phyloP scores from a whole-genome alignment of 1,140 invertebrate species.

The Monochamus saltuarius region DNA sequence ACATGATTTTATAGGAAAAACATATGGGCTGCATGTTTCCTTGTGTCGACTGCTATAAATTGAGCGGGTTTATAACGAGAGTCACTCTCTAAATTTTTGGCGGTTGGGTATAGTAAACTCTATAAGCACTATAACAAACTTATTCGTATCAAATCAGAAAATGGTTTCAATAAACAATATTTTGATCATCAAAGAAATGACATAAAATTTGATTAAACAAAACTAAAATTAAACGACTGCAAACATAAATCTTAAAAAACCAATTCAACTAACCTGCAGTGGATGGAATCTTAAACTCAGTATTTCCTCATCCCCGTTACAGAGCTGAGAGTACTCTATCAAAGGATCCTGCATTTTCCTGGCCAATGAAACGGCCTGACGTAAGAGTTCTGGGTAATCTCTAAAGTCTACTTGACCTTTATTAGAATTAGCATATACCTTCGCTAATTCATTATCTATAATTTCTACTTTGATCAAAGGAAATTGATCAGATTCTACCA shows the following conservation, averaged over 20 bases:
- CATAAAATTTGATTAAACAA: neutral
- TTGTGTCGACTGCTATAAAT: too few relatives aligned
- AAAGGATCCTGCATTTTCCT: slow-evolving; percentile 93
- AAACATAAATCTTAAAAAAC: too few relatives aligned
- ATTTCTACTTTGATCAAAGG: slow-evolving; percentile 87
- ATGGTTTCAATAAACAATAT: too few relatives aligned
- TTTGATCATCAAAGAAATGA: too few relatives aligned
- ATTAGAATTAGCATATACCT: slow-evolving; percentile 88
- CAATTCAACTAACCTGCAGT: slow-evolving; percentile 61
- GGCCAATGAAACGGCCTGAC: slow-evolving; percentile 91
- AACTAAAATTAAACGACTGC: too few relatives aligned
- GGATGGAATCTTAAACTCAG: slow-evolving; percentile 90
- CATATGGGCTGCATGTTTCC: too few relatives aligned
- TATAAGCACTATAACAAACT: too few relatives aligned
- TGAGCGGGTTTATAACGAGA: too few relatives aligned
- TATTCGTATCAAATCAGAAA: too few relatives aligned
- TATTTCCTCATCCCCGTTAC: slow-evolving; percentile 94
- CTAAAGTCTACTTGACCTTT: slow-evolving; percentile 84
- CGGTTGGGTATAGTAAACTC: too few relatives aligned
- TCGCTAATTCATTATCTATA: slow-evolving; percentile 88
- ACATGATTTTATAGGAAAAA: too few relatives aligned
- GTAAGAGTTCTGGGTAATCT: slow-evolving; percentile 84
- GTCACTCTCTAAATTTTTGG: too few relatives aligned
- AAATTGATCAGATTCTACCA: slow-evolving; percentile 86
- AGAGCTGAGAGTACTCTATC: slow-evolving; percentile 94